Conservation (phyloP, 2,888 invertebrate genomes). For the Oligia fasciuncula region DNA sequence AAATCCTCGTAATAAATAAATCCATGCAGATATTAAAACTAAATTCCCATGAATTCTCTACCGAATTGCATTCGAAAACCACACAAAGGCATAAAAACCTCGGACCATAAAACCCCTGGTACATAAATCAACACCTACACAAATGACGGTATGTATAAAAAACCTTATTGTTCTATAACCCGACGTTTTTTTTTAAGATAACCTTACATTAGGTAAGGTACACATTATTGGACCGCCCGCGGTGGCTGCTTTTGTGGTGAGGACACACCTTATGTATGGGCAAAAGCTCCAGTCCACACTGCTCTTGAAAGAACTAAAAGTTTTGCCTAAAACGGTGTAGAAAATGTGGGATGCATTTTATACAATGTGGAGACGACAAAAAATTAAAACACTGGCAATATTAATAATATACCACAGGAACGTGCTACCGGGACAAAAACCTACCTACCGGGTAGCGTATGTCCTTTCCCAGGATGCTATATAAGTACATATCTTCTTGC, state of each 20-base stretch:
- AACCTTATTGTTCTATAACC: slow-evolving; percentile 70
- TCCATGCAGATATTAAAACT: slow-evolving; percentile 53
- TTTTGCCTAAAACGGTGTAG: not conserved
- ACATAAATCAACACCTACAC: slow-evolving; percentile 77
- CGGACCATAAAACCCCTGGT: slow-evolving; percentile 42
- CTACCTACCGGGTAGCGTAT: too few species aligned
- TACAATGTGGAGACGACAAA: not conserved
- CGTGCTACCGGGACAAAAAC: too few species aligned
- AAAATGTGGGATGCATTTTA: not conserved
- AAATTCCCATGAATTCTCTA: slow-evolving; percentile 34
- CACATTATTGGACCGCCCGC: slow-evolving; percentile 67
- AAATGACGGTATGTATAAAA: slow-evolving; percentile 55
- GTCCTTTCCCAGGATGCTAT: too few species aligned
- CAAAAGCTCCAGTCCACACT: slow-evolving; percentile 7
- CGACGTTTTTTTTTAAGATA: slow-evolving; percentile 70
- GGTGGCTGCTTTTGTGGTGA: slow-evolving; percentile 54
- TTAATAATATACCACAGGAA: too few species aligned
- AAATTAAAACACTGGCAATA: not conserved
- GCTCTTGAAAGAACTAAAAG: not conserved
- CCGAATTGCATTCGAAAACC: slow-evolving; percentile 44
- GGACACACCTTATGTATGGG: not conserved
- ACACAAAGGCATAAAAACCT: slow-evolving; percentile 23
- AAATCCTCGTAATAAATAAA: slow-evolving; percentile 15
- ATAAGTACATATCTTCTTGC: too few species aligned
- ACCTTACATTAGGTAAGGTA: slow-evolving; percentile 68